Percentiles rank a stretch among this genome's conserved stretches.
Conservation (phyloP, 2,888 invertebrate genomes). For the Agelastica alni region DNA sequence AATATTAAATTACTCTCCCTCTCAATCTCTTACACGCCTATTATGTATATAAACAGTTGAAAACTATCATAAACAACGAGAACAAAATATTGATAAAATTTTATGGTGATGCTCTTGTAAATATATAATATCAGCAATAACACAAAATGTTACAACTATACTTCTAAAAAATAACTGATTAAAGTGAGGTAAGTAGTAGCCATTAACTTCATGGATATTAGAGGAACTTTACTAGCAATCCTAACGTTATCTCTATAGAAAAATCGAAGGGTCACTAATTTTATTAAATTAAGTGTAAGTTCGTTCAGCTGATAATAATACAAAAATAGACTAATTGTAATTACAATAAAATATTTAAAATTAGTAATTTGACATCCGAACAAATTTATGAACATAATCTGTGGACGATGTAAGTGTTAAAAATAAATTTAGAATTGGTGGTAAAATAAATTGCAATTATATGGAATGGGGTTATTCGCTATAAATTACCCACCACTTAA, state of each 20-base stretch:
- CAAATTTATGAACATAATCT: too few species aligned
- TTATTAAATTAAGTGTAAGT: too few species aligned
- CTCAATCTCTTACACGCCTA: neutral
- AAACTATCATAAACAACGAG: constrained; percentile 24
- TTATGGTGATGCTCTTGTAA: constrained; percentile 32
- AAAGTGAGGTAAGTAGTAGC: constrained; percentile 32
- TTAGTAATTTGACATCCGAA: too few species aligned
- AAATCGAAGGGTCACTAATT: constrained; percentile 7
- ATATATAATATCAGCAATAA: constrained; percentile 34
- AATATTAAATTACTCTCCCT: constrained; percentile 3
- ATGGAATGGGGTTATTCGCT: too few species aligned
- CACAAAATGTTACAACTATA: constrained; percentile 32
- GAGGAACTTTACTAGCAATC: constrained; percentile 28
- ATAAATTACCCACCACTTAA: too few species aligned
- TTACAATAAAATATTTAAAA: too few species aligned
- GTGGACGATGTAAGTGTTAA: too few species aligned
- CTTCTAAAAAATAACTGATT: constrained; percentile 24
- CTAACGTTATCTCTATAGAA: constrained; percentile 7
- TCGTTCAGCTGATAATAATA: too few species aligned
- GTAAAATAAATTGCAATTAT: too few species aligned
- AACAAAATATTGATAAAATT: constrained; percentile 29
- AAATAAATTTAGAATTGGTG: too few species aligned
- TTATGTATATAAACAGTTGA: constrained; percentile 20
- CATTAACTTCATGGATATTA: constrained; percentile 31
- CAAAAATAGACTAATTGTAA: too few species aligned